Evolutionary conservation across 2,797 vertebrate genomes (phyloP), one percentile per base, ranked within the genome.

Genomic region (Uromys caudimaculatus): DNA sequence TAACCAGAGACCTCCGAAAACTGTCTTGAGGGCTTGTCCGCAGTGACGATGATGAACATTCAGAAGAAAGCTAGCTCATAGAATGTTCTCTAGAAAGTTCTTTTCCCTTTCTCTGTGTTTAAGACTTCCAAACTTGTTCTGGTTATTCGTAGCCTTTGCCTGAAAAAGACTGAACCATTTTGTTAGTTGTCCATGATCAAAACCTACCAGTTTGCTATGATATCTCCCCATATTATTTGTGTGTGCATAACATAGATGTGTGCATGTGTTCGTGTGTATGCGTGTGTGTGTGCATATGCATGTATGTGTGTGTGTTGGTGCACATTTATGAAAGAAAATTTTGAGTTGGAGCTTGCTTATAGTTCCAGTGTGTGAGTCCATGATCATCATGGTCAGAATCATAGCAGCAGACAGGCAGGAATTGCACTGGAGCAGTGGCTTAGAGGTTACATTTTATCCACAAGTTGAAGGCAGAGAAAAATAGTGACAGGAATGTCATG

Each of bases 51-150:
- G 24, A 60, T 17, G 8, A 60, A 84, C 24, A 83, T 4, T 19
- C 60, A 83, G 58, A 44, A 83, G 52, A 79, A 79, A 79, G 35
- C 52, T 79, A 32, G 19, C 52, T 56, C 38, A 78, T 0, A 81
- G 47, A 64, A 94, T 16, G 29, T 1, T 62, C 62, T 95, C 76
- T 38, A 91, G 69, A 87, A 95, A 64, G 62, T 78, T 69, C 50
- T n/a, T 62, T 62, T 87, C 89, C 35, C 38, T 56, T 87, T 92
- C 64, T 3, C 17, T 76, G 4, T 91, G 50, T 58, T 79, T 76
- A 64, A 77, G 52, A 71, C 38, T 56, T 67, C 35, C 32, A 76
- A 0, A 27, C 5, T 71, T 85, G 38, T 6, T 73, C 54, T 3
- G 9, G 24, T n/a, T 84, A 32, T 83, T 79, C 62, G 3, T 41